A percentile compares a stretch with the other conserved stretches of the same genome.
Evolutionary conservation across 2,113 vertebrate genomes (phyloP).

Genomic region (Sphyrna mokarran): DNA sequence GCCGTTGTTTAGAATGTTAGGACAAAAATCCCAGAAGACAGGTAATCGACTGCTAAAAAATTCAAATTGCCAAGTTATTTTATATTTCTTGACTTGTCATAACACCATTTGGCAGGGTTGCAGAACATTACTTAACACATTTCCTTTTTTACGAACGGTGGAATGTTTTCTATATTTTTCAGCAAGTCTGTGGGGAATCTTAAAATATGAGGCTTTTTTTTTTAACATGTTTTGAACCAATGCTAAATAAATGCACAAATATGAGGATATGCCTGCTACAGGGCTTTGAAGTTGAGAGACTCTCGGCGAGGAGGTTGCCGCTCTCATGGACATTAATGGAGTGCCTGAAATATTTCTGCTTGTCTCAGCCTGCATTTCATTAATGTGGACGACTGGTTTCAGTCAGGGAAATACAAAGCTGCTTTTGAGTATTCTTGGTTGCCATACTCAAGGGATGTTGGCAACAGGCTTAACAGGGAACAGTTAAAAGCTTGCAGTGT

Average conservation of each 20-base stretch:
- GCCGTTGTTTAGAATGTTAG: neutral
- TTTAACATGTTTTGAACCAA: neutral
- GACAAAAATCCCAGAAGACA: neutral
- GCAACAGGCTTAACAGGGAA: constrained; percentile 1
- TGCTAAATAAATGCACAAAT: neutral
- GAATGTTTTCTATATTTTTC: neutral
- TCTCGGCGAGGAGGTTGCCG: neutral
- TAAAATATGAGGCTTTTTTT: neutral
- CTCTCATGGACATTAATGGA: constrained; percentile 32
- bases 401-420: constrained; percentile 18
- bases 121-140: neutral
- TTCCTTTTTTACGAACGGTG: neutral
- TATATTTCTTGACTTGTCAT: neutral
- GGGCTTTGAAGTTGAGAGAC: constrained; percentile 9
- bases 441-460: neutral
- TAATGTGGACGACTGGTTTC: constrained; percentile 17
- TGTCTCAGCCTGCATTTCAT: constrained; percentile 10
- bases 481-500: neutral
- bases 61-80: neutral
- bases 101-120: neutral
- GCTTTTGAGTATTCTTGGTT: constrained; percentile 25
- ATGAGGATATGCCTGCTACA: neutral
- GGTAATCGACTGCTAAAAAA: neutral
- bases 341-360: constrained; percentile 29
- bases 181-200: neutral